Percentiles rank a stretch among this genome's conserved stretches.
Evolutionary conservation across 1,140 invertebrate genomes (phyloP).

Genomic region (Trigoniulus corallinus): DNA sequence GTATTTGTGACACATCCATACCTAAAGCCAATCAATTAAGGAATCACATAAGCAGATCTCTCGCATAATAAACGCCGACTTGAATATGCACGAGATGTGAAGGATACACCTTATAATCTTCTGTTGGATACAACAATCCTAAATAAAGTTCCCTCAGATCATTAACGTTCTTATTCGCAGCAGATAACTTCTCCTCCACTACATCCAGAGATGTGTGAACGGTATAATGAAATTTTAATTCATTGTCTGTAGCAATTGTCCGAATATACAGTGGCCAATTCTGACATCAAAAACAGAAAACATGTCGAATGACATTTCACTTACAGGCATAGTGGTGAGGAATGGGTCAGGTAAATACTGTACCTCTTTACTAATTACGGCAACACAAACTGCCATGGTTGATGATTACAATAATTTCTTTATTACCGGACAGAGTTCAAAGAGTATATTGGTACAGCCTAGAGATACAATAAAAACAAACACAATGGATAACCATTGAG

Average conservation of each 20-base stretch:
- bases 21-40: slow-evolving; percentile 32
- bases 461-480: no score
- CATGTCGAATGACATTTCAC: not conserved
- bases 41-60: slow-evolving; percentile 11
- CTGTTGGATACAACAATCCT: slow-evolving; percentile 80
- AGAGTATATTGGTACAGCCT: no score
- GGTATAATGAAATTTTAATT: slow-evolving; percentile 78
- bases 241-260: slow-evolving; percentile 43
- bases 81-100: no score
- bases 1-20: slow-evolving; percentile 98
- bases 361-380: not conserved
- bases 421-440: no score
- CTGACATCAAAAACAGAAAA: slow-evolving; percentile 18
- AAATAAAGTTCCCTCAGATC: slow-evolving; percentile 68
- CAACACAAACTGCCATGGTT: slow-evolving; percentile 2
- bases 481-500: no score
- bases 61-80: no score
- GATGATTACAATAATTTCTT: no score
- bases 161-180: slow-evolving; percentile 38
- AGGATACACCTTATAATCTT: slow-evolving; percentile 84
- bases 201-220: slow-evolving; percentile 88
- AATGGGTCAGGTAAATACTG: not conserved
- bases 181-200: slow-evolving; percentile 72
- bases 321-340: no score
- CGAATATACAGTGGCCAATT: slow-evolving; percentile 82